Conservation (phyloP, 2,113 vertebrate genomes). For the Turnix velox region DNA sequence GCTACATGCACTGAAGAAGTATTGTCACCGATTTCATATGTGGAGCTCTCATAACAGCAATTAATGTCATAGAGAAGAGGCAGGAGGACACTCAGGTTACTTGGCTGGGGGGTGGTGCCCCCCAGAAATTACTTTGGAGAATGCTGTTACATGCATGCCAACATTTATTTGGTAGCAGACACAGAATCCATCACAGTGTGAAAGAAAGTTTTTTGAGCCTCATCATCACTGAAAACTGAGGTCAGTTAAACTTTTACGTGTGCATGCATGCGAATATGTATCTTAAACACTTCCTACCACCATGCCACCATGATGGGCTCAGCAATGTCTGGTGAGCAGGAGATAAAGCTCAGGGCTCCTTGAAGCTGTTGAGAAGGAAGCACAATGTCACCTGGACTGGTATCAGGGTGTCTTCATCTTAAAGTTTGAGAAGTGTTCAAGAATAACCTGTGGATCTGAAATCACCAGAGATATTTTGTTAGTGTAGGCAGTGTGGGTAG, state of each 20-base stretch:
- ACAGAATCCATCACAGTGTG: neutral
- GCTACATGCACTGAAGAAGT: neutral
- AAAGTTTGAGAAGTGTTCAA: neutral
- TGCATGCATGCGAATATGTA: rapidly evolving
- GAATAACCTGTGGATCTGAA: neutral
- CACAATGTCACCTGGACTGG: neutral
- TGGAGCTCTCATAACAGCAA: neutral
- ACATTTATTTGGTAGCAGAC: neutral
- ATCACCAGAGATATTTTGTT: neutral
- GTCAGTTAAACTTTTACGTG: neutral
- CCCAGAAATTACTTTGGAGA: neutral
- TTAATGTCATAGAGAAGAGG: neutral
- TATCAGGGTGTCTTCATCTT: neutral
- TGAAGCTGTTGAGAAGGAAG: neutral
- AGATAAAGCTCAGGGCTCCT: neutral
- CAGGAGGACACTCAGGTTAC: neutral
- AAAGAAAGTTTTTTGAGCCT: neutral
- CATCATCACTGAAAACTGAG: neutral
- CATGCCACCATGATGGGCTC: neutral
- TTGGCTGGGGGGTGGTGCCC: neutral
- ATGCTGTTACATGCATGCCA: neutral
- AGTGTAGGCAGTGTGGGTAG: neutral
- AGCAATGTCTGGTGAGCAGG: neutral
- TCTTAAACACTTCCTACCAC: neutral
- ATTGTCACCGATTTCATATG: neutral